These are phyloP conservation scores for Ceratothoa steindachneri DNA, from an alignment of 2,888 invertebrate species.

Conservation along the genomic window DNA sequence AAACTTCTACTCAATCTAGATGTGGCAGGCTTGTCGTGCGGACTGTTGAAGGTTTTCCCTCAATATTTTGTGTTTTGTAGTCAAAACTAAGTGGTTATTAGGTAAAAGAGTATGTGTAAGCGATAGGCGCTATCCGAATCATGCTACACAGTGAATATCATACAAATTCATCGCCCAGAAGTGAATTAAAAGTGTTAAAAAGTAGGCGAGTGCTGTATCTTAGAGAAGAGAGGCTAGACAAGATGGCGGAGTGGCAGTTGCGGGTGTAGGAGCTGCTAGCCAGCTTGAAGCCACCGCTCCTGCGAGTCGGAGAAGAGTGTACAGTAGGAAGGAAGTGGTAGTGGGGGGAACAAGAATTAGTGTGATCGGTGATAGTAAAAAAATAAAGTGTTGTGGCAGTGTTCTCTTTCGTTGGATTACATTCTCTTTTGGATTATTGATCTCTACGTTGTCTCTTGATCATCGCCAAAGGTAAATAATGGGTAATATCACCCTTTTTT, in stretches of 20 bases:
- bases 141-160: neutral
- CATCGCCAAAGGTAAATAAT: neutral
- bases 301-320: neutral
- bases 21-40: neutral
- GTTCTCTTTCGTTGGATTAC: neutral
- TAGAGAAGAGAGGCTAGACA: conserved; percentile 10
- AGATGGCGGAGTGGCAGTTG: conserved; percentile 15
- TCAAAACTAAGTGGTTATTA: neutral
- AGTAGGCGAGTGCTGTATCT: neutral
- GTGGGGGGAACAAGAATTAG: neutral
- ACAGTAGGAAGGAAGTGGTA: neutral
- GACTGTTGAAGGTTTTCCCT: neutral
- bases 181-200: conserved; percentile 7
- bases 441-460: neutral
- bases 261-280: conserved; percentile 6
- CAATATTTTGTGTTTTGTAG: neutral
- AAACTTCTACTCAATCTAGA: neutral
- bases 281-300: conserved; percentile 11
- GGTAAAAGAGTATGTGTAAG: neutral
- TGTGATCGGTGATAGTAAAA: neutral
- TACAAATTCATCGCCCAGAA: neutral
- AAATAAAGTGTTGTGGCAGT: neutral
- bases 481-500: neutral
- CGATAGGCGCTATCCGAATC: neutral
- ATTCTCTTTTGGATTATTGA: neutral